Percentiles rank a stretch among this genome's conserved stretches.
phyloP scores from a whole-genome alignment of 2,888 invertebrate species.

The Drosophila subquinaria region DNA sequence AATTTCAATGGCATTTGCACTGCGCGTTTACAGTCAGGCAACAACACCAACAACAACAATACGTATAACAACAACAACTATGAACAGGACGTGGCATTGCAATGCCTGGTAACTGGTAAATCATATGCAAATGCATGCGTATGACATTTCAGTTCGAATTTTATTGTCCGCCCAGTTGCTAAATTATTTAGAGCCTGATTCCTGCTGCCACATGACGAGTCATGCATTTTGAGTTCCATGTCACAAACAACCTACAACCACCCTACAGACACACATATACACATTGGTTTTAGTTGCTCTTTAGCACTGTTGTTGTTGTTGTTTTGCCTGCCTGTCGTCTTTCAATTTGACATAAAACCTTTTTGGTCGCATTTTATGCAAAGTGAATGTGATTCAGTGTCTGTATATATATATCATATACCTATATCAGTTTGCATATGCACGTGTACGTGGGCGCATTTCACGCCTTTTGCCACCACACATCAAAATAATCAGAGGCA shows the following conservation, averaged over 20 bases:
- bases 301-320: slow-evolving; percentile 53
- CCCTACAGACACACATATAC: slow-evolving; percentile 6
- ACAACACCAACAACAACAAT: slow-evolving; percentile 21
- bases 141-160: slow-evolving; percentile 78
- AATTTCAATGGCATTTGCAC: slow-evolving; percentile 56
- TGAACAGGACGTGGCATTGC: slow-evolving; percentile 47
- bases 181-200: slow-evolving; percentile 80
- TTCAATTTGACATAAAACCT: slow-evolving; percentile 81
- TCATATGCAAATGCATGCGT: slow-evolving; percentile 80
- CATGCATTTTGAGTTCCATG: slow-evolving; percentile 70
- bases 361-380: slow-evolving; percentile 51
- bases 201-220: slow-evolving; percentile 75
- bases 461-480: slow-evolving; percentile 74
- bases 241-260: not conserved
- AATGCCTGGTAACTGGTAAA: slow-evolving; percentile 50
- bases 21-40: slow-evolving; percentile 38
- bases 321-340: slow-evolving; percentile 46
- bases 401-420: not conserved
- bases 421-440: not conserved
- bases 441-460: slow-evolving; percentile 34
- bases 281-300: slow-evolving; percentile 68
- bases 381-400: slow-evolving; percentile 17
- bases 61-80: slow-evolving; percentile 7
- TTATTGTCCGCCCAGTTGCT: slow-evolving; percentile 78
- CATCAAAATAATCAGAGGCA: slow-evolving; percentile 65